Base-by-base conservation (phyloP, 1,140 invertebrate species). In the Leptopilina clavipes region DNA sequence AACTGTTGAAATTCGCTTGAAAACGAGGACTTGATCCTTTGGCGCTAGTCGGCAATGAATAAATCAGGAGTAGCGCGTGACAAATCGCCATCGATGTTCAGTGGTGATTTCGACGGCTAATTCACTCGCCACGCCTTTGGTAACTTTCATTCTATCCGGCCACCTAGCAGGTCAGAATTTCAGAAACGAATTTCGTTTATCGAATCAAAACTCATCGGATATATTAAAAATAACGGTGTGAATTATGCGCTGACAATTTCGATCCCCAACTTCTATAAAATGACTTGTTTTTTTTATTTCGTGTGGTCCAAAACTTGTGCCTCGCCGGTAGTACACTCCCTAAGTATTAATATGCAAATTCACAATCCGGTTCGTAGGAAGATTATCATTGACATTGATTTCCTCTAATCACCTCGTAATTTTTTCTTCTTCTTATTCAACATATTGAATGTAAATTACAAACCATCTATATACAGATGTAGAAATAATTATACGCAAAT, bases 21-120 rank as follows among this genome's bases (percentile, higher is more conserved):
- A 65, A 48, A 48, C 12, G 56, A 65, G 56, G 56, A 31, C 22
- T 65, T 31, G 56, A 25, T 65, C 56, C 56, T 65, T 65, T 65
- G 56, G 12, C 56, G 56, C 56, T 25, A 25, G 22, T 65, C 59
- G 59, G 25, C 25, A 31, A 22, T 3, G 59, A 65, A 65, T 65
- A 65, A 65, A 65, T 65, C 59, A 65, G 59, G 59, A 65, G 59
- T 65, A 22, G 22, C 25, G 22, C 22, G 59, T 65, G 59, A 65
- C 59, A 65, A 65, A 65, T 65, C 19, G 59, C 59, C 59, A 65
- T 65, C 25, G 59, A 65, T 65, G 59, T 65, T 65, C 22, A n/a
- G 25, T 65, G 59, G 59, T 65, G 59, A 65, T 65, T 65, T 65
- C 22, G 11, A 65, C 59, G 8, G 25, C 59, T 65, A 65, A 65